Evolutionary conservation across 2,888 invertebrate genomes (phyloP).

Genomic region (Euproctis similis): DNA sequence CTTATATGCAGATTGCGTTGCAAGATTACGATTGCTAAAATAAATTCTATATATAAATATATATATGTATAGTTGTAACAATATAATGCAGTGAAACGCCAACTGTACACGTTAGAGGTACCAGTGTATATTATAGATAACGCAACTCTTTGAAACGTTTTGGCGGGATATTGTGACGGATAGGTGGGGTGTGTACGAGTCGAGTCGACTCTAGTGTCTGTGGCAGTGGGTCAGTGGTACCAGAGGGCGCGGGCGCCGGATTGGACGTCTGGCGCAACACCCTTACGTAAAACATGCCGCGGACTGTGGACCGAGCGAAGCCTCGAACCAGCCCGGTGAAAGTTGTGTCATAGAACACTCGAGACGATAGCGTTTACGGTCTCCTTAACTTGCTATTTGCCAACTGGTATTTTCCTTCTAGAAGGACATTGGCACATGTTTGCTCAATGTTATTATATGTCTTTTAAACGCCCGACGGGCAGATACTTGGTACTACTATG

Average conservation of each 20-base stretch:
- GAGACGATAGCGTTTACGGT: slow-evolving; percentile 34
- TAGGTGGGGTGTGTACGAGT: slow-evolving; percentile 44
- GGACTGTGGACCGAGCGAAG: slow-evolving; percentile 38
- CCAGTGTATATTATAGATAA: slow-evolving; percentile 18
- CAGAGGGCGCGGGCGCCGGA: slow-evolving; percentile 61
- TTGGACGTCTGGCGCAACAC: slow-evolving; percentile 66
- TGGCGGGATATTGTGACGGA: slow-evolving; percentile 32
- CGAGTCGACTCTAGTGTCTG: slow-evolving; percentile 41
- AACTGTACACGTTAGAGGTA: too few species aligned
- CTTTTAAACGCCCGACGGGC: too few species aligned
- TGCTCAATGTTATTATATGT: too few species aligned
- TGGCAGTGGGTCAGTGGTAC: slow-evolving; percentile 72
- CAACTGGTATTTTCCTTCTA: slow-evolving; percentile 13
- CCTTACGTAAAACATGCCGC: slow-evolving; percentile 68
- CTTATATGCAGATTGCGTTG: slow-evolving; percentile 3
- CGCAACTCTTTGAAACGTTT: slow-evolving; percentile 16
- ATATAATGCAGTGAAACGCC: slow-evolving; percentile 4
- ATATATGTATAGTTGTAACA: slow-evolving; percentile 8
- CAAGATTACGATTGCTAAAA: not conserved
- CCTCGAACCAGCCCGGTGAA: slow-evolving; percentile 45
- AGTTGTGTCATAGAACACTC: slow-evolving; percentile 54
- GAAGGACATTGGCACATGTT: too few species aligned
- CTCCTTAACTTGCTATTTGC: slow-evolving; percentile 20
- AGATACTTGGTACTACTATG: too few species aligned
- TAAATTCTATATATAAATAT: slow-evolving; percentile 3